These are phyloP conservation scores for Hydra vulgaris DNA, from an alignment of 30 jellyfish, hydroid and myxozoan genomes.

Conservation along the genomic window DNA sequence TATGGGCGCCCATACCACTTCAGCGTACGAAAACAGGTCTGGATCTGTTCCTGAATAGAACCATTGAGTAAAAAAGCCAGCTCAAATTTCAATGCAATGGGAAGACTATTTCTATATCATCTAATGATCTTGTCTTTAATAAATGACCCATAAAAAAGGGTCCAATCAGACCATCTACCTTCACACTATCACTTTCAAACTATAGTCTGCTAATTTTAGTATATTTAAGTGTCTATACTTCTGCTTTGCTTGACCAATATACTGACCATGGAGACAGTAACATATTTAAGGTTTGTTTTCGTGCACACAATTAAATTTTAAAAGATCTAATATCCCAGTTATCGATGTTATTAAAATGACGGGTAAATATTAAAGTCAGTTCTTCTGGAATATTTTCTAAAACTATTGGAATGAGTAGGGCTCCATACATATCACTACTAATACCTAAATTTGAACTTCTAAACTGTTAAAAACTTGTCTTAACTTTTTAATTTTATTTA, in stretches of 20 bases:
- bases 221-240: background rate
- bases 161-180: constrained; percentile 14
- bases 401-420: constrained; percentile 34
- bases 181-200: background rate
- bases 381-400: too few relatives aligned
- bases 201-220: background rate
- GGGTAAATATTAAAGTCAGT: constrained; percentile 29
- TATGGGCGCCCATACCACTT: too few relatives aligned
- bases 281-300: constrained; percentile 20
- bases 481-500: background rate
- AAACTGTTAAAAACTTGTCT: constrained; percentile 30
- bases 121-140: constrained; percentile 11
- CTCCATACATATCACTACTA: constrained; percentile 29
- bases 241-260: background rate
- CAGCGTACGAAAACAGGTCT: too few relatives aligned
- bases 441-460: constrained; percentile 40
- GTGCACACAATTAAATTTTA: constrained; percentile 35
- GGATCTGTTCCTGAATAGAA: too few relatives aligned
- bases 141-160: constrained; percentile 11
- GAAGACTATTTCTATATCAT: constrained; percentile 12
- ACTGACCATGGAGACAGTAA: background rate
- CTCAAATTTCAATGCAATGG: constrained; percentile 14
- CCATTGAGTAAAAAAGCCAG: constrained; percentile 25
- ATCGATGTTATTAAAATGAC: constrained; percentile 35
- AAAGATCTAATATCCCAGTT: constrained; percentile 31